Evolutionary conservation across 2,888 invertebrate genomes (phyloP), one percentile per base, ranked within the genome.

Genomic region (Girardia tigrina): DNA sequence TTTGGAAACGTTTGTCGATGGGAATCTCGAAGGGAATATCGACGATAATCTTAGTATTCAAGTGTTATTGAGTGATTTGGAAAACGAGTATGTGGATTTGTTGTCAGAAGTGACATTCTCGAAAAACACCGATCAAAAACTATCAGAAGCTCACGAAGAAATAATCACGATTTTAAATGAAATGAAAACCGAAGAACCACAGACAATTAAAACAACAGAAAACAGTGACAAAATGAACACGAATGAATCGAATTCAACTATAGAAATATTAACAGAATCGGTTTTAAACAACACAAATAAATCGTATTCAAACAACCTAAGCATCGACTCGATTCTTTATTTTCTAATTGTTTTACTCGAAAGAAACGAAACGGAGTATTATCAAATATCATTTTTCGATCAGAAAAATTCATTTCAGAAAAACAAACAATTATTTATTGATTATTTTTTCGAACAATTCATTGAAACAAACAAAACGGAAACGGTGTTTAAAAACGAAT

Each of bases 31-130:
- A 36, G 36, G 16, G 8, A 23, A 23, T 56, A 23, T 56, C 4
- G 56, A 56, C n/a, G 56, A 56, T n/a, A 56, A 56, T n/a, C 20
- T 23, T 20, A 56, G 56, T n/a, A 4, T 56, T 56, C 56, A 56
- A 56, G 56, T 56, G n/a, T 56, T 56, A 56, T 20, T 56, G 56
- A 56, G 8, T 56, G 56, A 56, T 56, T n/a, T 56, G 23, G 56
- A 56, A 16, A 20, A 56, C 23, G 56, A 56, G 23, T 56, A 36
- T 36, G 16, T 12, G 16, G 36, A 36, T 16, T 12, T 8, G 16
- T 16, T 36, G 36, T 12, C 36, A 36, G 36, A 36, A 8, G 36
- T 36, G 12, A 16, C 36, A 12, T 36, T 36, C 16, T 16, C 36
- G 8, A 16, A 16, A 16, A 8, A 36, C 16, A 36, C 8, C 8